Base-by-base conservation (phyloP, 2,113 vertebrate species). In the Nannobrachium achirus region DNA sequence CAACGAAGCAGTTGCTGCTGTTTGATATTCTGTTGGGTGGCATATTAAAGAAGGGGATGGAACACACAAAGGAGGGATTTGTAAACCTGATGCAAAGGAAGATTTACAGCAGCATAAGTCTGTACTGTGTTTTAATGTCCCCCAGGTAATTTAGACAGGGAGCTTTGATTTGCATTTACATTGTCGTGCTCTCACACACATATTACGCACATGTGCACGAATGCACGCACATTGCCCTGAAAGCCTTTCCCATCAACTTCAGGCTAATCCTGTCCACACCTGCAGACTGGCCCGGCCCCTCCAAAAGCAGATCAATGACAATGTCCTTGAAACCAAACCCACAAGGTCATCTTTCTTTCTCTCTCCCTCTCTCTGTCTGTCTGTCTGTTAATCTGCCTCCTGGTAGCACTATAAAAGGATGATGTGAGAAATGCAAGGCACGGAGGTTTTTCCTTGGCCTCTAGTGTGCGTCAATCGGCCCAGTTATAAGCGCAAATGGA, bases 11-110 rank as follows among this genome's bases (percentile, higher is more conserved):
- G 10, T 63, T 10, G 63, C 41, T 60, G 63, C 75, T 72, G 55
- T 57, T 74, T 70, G 70, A 45, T 80, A 81, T 81, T 78, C 73
- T 71, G 33, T 73, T 63, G 55, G 56, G n/a, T 66, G 84, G 70
- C 71, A 79, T 83, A 62, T 76, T 77, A 66, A 75, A 85, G 73
- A 66, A 79, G 79, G 75, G 78, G 73, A 74, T 58, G 60, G 77
- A 60, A 71, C 66, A 61, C 65, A 85, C 80, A 87, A 84, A 81
- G 57, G 46, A 66, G 80, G 41, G 33, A 39, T 79, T 73, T 46
- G 7, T 74, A 63, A 71, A 66, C 81, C 76, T 5, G 20, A 69
- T 52, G 78, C 53, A 41, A 75, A 69, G 71, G 51, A 66, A 50
- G 15, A 33, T 33, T 33, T 50, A 66, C 62, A 64, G 72, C 66